Conservation (phyloP, 2,888 invertebrate species). For the Erebia aethiops region DNA sequence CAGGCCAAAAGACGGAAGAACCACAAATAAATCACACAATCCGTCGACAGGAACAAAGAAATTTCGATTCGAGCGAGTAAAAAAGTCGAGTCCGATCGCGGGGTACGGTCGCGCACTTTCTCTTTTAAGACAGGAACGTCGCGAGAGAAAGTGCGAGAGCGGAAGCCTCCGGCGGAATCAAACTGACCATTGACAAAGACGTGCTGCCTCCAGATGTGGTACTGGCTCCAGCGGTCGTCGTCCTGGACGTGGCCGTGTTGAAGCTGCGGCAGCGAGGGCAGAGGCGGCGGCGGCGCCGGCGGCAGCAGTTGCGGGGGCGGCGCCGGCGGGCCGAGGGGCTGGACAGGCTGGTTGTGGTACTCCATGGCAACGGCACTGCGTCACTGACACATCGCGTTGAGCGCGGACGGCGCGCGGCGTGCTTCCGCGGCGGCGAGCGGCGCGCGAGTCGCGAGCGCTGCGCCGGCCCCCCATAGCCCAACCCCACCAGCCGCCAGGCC, state of each 20-base stretch:
- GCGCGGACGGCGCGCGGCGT: constrained; percentile 58
- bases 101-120: constrained; percentile 69
- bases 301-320: constrained; percentile 85
- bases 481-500: constrained; percentile 40
- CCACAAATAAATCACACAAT: constrained; percentile 1
- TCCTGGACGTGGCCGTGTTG: constrained; percentile 85
- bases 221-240: constrained; percentile 88
- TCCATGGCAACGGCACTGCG: constrained; percentile 64
- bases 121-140: constrained; percentile 56
- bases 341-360: constrained; percentile 76
- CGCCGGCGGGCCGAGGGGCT: constrained; percentile 85
- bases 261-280: constrained; percentile 85
- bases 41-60: constrained; percentile 59
- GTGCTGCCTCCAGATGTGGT: constrained; percentile 91
- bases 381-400: constrained; percentile 70
- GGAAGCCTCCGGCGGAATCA: constrained; percentile 45
- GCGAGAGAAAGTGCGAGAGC: constrained; percentile 62
- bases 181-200: constrained; percentile 90
- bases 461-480: constrained; percentile 21
- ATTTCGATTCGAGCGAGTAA: constrained; percentile 57
- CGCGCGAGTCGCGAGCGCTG: constrained; percentile 48
- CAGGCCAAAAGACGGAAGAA: not conserved
- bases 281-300: constrained; percentile 82
- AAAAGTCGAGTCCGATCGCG: constrained; percentile 63
- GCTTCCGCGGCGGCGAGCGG: constrained; percentile 57